Evolutionary conservation across 2,113 vertebrate species (phyloP), one percentile per base, ranked within the genome.

Genomic region (Thunnus thynnus): DNA sequence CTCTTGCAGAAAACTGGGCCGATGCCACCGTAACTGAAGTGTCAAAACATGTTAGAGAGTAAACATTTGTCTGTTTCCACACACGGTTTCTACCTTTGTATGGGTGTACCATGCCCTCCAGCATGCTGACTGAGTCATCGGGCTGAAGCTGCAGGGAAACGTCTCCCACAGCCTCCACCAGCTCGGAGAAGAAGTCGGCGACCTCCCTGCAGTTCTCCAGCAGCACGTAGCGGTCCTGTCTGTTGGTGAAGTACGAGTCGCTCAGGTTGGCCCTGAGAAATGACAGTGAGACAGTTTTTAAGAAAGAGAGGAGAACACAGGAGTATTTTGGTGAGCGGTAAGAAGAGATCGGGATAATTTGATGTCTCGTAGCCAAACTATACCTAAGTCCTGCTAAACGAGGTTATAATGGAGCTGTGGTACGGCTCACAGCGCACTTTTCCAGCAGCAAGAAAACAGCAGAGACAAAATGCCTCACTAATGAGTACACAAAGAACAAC

Each of bases 171-270:
- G 97, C 97, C 0, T 93, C 95, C 91, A 99, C 97, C 2, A 99
- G 94, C 56, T 97, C 96, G 0, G 96, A 95, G 93, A 99, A 99
- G 94, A 99, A 99, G 92, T 99, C 96, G 0, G 97, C 97, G 0
- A 99, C 90, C 86, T 99, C 96, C 0, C 87, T 67, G 50, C 97
- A 99, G 93, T 97, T 95, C 94, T 94, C 96, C 89, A 99, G 93
- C 85, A 99, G 92, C 62, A 99, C 94, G n/a, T 99, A 99, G 61
- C 98, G 97, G 90, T 99, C 98, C 95, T 99, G 98, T 11, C 98
- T 95, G 80, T 99, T 99, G 89, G 97, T 99, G 95, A 99, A 99
- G 94, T 99, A 99, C 44, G 97, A 97, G 88, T 99, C 98, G 58
- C 98, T 99, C 92, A 99, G 94, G 94, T 99, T 99, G 47, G 98